phyloP scores from a whole-genome alignment of 1,140 invertebrate genomes.

The Adoxophyes honmai region DNA sequence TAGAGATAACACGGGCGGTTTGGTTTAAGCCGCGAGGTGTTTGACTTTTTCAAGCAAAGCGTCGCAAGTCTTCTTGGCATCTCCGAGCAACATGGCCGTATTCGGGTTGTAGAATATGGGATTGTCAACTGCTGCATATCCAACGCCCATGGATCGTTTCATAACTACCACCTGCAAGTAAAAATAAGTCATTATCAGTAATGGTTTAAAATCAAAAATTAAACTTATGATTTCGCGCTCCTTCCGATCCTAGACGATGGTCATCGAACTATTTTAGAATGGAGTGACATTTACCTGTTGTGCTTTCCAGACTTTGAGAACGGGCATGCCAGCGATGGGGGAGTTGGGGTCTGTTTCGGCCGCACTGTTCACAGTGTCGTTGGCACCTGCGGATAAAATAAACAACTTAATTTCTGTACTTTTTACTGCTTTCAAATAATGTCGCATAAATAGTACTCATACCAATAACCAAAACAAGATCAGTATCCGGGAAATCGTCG shows the following conservation, averaged over 20 bases:
- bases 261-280: not conserved
- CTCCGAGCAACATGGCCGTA: conserved; percentile 93
- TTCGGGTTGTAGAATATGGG: conserved; percentile 95
- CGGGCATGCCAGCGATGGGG: conserved; percentile 95
- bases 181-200: no score
- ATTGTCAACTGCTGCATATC: conserved; percentile 92
- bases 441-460: not conserved
- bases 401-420: no score
- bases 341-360: conserved; percentile 94
- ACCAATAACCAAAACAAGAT: conserved; percentile 92
- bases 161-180: conserved; percentile 87
- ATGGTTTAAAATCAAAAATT: no score
- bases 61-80: conserved; percentile 95
- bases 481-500: conserved; percentile 90
- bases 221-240: no score
- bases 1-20: not conserved
- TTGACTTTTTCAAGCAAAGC: conserved; percentile 84
- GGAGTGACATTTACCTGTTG: conserved; percentile 81
- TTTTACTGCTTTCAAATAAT: no score
- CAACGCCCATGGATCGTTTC: conserved; percentile 93
- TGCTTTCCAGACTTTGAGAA: conserved; percentile 91
- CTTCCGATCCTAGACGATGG: no score
- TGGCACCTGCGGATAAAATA: conserved; percentile 78
- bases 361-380: conserved; percentile 95
- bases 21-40: conserved; percentile 53